Evolutionary conservation across 2,888 invertebrate genomes (phyloP).

Genomic region (Drosophila fungiperda): DNA sequence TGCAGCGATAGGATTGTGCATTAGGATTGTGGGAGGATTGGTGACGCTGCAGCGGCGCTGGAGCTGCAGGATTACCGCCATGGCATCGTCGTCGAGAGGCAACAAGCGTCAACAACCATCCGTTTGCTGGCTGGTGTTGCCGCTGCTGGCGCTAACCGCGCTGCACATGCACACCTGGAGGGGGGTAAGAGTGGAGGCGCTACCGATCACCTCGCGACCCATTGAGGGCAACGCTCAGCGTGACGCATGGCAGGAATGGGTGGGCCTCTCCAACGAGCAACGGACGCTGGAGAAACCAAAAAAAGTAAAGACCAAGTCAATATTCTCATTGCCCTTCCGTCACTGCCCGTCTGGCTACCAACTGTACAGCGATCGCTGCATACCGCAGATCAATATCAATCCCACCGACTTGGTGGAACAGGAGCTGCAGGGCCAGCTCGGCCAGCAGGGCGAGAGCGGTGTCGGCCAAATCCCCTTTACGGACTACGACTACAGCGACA

Average conservation of each 20-base stretch:
- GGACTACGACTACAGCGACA: constrained; percentile 75
- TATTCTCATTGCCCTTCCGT: constrained; percentile 83
- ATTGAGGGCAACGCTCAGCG: constrained; percentile 84
- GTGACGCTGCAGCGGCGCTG: constrained; percentile 7
- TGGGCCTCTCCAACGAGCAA: constrained; percentile 81
- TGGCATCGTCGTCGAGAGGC: constrained; percentile 47
- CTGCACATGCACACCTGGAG: constrained; percentile 18
- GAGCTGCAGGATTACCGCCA: constrained; percentile 24
- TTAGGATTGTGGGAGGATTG: constrained; percentile 31
- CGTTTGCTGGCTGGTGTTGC: constrained; percentile 19
- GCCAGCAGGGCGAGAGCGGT: constrained; percentile 28
- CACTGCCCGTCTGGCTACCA: constrained; percentile 83
- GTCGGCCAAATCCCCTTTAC: constrained; percentile 15
- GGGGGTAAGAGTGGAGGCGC: constrained; percentile 47
- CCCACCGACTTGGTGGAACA: constrained; percentile 70
- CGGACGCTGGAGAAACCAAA: constrained; percentile 81
- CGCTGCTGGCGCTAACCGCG: constrained; percentile 39
- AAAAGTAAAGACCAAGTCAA: constrained; percentile 85
- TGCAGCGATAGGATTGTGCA: constrained; percentile 43
- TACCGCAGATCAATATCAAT: constrained; percentile 82
- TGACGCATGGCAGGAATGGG: constrained; percentile 85
- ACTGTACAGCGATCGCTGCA: constrained; percentile 81
- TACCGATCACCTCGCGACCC: constrained; percentile 85
- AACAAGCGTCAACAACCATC: constrained; percentile 1
- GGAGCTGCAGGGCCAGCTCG: constrained; percentile 63